Base-by-base conservation (phyloP, 2,888 invertebrate genomes). In the Ophonus ardosiacus region DNA sequence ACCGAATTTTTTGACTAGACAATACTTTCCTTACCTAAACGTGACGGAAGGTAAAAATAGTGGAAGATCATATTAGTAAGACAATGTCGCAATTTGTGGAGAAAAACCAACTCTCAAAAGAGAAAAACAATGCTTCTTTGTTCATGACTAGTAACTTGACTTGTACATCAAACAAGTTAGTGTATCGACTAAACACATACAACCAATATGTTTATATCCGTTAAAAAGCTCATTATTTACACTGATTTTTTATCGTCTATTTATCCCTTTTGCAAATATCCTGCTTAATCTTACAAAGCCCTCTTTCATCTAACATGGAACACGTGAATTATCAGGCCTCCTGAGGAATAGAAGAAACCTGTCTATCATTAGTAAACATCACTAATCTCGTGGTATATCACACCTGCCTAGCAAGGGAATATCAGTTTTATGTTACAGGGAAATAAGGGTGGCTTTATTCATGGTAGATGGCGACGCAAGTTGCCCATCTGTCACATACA, bases 361-460 rank as follows among this genome's bases (percentile, higher is more conserved):
- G 78, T 78, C 56, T 78, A 78, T 78, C 78, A 78, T 78, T 78
- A 78, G 56, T 57, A 78, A 78, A 78, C 59, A 78, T 78, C 59
- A 78, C 31, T 56, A 43, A 51, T 31, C 18, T 51, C 59, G 56
- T 18, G 51, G 59, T 78, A 78, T 31, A 78, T 78, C 78, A 78
- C 78, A 78, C 78, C 78, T 78, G 78, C 31, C 78, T 59, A 15
- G 13, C 18, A 57, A 57, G 78, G 78, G 56, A 78, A 78, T 1
- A 21, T 78, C 24, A 24, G n/a, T 21, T 21, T 78, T 78, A 78
- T 21, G 56, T 1, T 57, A 4, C 0, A 6, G 2, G 5, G 78
- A 18, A 57, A 78, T 57, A 78, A 57, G 43, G 43, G 43, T 13
- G 43, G 13, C 8, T 51, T 13, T 51, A 51, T 51, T 51, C 43